phyloP scores from a whole-genome alignment of 2,888 invertebrate species.

The Metalampra italica region DNA sequence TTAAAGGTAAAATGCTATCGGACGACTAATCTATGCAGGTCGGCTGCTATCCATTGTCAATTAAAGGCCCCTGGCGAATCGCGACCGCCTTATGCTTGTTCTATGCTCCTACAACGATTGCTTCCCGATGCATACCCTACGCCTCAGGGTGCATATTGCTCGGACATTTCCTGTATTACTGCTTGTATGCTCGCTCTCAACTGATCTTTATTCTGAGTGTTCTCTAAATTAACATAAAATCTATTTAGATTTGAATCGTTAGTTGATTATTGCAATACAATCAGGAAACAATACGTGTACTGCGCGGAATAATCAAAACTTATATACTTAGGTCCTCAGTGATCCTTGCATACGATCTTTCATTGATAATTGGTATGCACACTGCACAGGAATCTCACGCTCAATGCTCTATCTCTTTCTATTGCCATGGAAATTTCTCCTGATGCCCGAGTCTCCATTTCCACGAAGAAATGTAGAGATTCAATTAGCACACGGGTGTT shows the following conservation, averaged over 20 bases:
- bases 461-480: slow-evolving; percentile 8
- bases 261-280: slow-evolving; percentile 19
- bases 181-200: slow-evolving; percentile 51
- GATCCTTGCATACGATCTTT: too few species aligned
- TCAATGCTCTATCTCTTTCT: too few species aligned
- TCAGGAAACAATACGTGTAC: slow-evolving; percentile 36
- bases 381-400: too few species aligned
- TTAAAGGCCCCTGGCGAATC: slow-evolving; percentile 62
- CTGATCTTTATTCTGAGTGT: slow-evolving; percentile 55
- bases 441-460: too few species aligned
- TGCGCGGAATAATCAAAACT: slow-evolving; percentile 8
- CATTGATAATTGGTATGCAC: too few species aligned
- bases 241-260: slow-evolving; percentile 55
- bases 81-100: slow-evolving; percentile 71
- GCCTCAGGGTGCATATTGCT: slow-evolving; percentile 65
- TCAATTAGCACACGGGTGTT: slow-evolving; percentile 32
- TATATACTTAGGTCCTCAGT: not conserved
- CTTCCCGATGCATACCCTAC: slow-evolving; percentile 60
- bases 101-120: slow-evolving; percentile 60
- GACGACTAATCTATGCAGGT: slow-evolving; percentile 46
- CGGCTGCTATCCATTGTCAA: slow-evolving; percentile 64
- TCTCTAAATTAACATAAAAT: slow-evolving; percentile 65
- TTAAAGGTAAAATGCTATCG: slow-evolving; percentile 59
- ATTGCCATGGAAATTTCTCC: too few species aligned
- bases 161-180: slow-evolving; percentile 71